phyloP scores from a whole-genome alignment of 1,140 invertebrate genomes.

The Aporrectodea caliginosa region DNA sequence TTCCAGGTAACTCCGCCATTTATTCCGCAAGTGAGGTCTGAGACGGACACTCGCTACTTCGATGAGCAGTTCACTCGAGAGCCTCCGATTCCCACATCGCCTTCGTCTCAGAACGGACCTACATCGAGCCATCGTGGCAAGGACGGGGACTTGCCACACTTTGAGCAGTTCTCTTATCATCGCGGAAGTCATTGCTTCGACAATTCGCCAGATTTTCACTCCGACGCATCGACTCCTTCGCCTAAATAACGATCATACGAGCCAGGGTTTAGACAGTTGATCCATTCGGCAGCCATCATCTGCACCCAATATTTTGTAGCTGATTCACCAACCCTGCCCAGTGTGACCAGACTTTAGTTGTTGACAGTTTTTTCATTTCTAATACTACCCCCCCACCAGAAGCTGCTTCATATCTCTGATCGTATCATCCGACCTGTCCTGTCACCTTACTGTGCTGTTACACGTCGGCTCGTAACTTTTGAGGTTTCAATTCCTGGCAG shows the following conservation, averaged over 20 bases:
- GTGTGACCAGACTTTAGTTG: too few species aligned
- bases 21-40: slow-evolving; percentile 90
- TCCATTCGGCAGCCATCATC: too few species aligned
- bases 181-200: slow-evolving; percentile 44
- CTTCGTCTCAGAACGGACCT: slow-evolving; percentile 61
- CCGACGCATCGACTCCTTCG: slow-evolving; percentile 34
- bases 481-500: too few species aligned
- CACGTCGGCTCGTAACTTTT: too few species aligned
- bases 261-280: too few species aligned
- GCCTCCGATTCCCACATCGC: slow-evolving; percentile 90
- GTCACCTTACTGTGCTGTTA: too few species aligned
- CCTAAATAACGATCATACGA: not conserved
- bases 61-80: slow-evolving; percentile 98
- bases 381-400: too few species aligned
- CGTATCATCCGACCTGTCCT: too few species aligned
- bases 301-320: too few species aligned
- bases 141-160: slow-evolving; percentile 41
- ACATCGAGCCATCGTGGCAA: slow-evolving; percentile 31
- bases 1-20: slow-evolving; percentile 70
- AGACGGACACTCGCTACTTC: slow-evolving; percentile 96
- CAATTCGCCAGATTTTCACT: slow-evolving; percentile 44
- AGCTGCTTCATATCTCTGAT: too few species aligned
- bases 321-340: too few species aligned
- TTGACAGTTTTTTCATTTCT: too few species aligned
- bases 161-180: slow-evolving; percentile 51